These are phyloP conservation scores for Zeuzera pyrina DNA, from an alignment of 2,888 invertebrate species.

Conservation along the genomic window DNA sequence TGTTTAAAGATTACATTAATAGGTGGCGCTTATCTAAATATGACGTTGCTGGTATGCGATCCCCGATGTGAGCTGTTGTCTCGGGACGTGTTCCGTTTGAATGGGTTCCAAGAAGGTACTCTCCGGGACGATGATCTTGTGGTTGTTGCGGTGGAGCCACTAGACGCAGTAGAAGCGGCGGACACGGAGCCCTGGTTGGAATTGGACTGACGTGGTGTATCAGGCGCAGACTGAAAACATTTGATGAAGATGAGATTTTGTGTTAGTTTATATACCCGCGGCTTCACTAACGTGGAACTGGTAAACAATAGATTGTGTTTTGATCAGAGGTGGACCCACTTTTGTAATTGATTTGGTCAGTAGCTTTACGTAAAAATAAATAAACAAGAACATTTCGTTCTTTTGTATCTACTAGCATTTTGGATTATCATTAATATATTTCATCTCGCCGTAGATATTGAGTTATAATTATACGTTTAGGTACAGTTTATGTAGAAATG, in stretches of 20 bases:
- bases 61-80: conserved; percentile 64
- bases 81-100: conserved; percentile 74
- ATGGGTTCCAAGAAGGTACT: conserved; percentile 81
- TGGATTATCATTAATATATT: too few species aligned
- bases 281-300: too few species aligned
- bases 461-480: too few species aligned
- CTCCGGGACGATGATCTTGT: conserved; percentile 56
- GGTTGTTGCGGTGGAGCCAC: conserved; percentile 48
- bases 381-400: too few species aligned
- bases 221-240: conserved; percentile 16
- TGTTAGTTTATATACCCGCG: too few species aligned
- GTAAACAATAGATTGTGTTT: too few species aligned
- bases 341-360: too few species aligned
- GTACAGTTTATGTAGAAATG: too few species aligned
- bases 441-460: too few species aligned
- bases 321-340: too few species aligned
- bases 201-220: conserved; percentile 38
- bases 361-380: too few species aligned
- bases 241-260: background rate
- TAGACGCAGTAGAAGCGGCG: conserved; percentile 57
- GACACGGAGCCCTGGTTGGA: conserved; percentile 66
- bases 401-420: too few species aligned
- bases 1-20: conserved; percentile 20
- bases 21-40: conserved; percentile 70
- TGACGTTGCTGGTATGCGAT: conserved; percentile 70